Evolutionary conservation across 2,113 vertebrate species (phyloP).

Genomic region (Macroglossus sobrinus): DNA sequence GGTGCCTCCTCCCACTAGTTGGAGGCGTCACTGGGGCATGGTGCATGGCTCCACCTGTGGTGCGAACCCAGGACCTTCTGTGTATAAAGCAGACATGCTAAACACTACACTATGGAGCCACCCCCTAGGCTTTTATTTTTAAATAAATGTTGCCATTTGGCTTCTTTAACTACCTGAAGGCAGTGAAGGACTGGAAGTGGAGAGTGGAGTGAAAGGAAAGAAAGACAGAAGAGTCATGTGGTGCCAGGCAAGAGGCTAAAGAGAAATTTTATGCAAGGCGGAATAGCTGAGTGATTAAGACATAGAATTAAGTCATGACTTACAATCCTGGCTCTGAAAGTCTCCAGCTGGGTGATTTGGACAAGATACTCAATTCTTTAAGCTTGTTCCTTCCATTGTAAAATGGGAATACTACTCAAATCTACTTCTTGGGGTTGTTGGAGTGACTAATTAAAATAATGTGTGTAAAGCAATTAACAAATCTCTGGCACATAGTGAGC

Average conservation of each 20-base stretch:
- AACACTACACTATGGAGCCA: too few relatives aligned
- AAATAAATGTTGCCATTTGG: background rate
- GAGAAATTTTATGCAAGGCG: background rate
- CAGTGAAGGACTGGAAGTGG: background rate
- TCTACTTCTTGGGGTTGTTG: background rate
- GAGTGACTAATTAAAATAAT: background rate
- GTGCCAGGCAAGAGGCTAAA: background rate
- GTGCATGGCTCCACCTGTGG: too few relatives aligned
- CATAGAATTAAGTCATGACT: background rate
- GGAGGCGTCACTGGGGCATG: too few relatives aligned
- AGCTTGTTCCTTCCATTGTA: background rate
- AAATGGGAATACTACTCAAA: background rate
- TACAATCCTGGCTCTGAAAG: background rate
- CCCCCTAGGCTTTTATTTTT: background rate
- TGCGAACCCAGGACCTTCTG: too few relatives aligned
- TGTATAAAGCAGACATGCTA: too few relatives aligned
- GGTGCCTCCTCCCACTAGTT: too few relatives aligned
- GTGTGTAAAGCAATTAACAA: background rate
- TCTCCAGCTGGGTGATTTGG: background rate
- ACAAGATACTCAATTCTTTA: background rate
- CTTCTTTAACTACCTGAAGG: background rate
- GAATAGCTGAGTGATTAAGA: background rate
- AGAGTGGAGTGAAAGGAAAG: background rate
- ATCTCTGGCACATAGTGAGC: background rate
- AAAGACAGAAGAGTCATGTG: background rate